Base-by-base conservation (phyloP, 2,888 invertebrate species). In the Eupithecia subfuscata region DNA sequence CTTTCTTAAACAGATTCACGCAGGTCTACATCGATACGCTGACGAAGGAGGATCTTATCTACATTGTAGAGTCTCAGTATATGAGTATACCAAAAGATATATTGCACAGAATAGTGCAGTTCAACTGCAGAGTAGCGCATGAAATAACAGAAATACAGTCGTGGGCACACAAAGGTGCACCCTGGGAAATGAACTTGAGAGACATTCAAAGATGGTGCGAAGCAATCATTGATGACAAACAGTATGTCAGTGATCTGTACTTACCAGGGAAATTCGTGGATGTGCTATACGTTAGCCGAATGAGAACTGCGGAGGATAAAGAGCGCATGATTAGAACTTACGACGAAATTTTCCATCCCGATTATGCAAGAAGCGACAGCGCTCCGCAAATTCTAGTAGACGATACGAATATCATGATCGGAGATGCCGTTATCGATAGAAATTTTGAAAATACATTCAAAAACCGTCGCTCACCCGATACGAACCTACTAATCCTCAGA, bases 141-240 rank as follows among this genome's bases (percentile, higher is more conserved):
- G 96, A 97, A 85, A 96, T 97, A 18, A 95, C 96, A 2, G 94
- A 95, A 64, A 89, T 96, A 83, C 95, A 96, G 75, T 86, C 88
- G 1, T 98, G 98, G 96, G 99, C 97, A 0, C 96, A 96, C 82
- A 96, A 95, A 85, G 99, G 99, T 0, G 96, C 97, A 0, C 99
- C 99, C 0, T 99, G 98, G 97, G 99, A 99, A 91, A 98, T 99
- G 94, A 99, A 99, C 93, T 95, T 99, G 69, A 96, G 99, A 84
- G 99, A 99, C 88, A 95, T 99, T 81, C 96, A 97, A 76, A 96
- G 99, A 82, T 99, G 99, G 99, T 98, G 98, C 87, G 97, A 98
- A 84, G 96, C 97, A 0, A 94, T 97, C 0, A 90, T 96, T 45
- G 91, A 91, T 73, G 93, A 94, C 82, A 85, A 90, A 83, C 87